Evolutionary conservation across 2,888 invertebrate genomes (phyloP).

Genomic region (Leptopilina syphax): DNA sequence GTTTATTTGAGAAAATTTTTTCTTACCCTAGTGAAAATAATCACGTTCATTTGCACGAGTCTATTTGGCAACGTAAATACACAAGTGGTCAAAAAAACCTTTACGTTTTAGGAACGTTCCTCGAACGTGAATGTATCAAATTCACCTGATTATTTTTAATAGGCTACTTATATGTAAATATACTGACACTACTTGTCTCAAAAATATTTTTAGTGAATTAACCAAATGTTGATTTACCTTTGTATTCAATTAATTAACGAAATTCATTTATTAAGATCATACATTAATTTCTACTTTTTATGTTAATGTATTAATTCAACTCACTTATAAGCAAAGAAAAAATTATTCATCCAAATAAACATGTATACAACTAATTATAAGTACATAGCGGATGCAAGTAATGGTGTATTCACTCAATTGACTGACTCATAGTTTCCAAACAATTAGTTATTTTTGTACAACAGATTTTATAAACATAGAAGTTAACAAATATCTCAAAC

Average conservation of each 20-base stretch:
- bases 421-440: conserved; percentile 59
- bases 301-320: neutral
- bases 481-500: conserved; percentile 49
- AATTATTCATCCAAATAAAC: conserved; percentile 46
- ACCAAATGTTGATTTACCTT: no score
- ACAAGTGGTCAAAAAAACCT: no score
- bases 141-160: no score
- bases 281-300: neutral
- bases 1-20: no score
- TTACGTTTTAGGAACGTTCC: no score
- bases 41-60: no score
- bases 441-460: conserved; percentile 62
- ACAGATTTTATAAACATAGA: conserved; percentile 64
- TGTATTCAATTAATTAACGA: neutral
- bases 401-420: conserved; percentile 52
- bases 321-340: conserved; percentile 34
- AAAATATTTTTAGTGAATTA: no score
- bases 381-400: conserved; percentile 40
- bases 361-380: conserved; percentile 22
- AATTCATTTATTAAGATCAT: neutral
- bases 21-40: no score
- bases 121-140: no score
- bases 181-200: no score
- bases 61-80: no score
- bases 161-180: no score